These are phyloP conservation scores for Brachypterus glaber DNA, from an alignment of 2,888 invertebrate genomes.

Conservation along the genomic window DNA sequence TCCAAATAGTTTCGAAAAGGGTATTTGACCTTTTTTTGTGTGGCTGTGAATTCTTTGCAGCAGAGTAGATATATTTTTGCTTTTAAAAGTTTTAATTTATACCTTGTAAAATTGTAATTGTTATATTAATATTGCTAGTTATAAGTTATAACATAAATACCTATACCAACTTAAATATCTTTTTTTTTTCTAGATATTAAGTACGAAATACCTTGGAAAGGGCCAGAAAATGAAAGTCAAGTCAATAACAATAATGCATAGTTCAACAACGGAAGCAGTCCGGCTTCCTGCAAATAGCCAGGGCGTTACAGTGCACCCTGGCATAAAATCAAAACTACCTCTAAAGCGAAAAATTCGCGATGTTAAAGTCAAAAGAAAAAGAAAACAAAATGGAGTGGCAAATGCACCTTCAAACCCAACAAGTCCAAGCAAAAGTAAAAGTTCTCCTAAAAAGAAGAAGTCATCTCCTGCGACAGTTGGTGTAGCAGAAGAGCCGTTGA, in stretches of 20 bases:
- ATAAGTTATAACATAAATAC: too few relatives aligned
- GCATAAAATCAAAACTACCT: slow-evolving; percentile 76
- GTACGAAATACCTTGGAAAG: slow-evolving; percentile 73
- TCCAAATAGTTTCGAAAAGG: too few relatives aligned
- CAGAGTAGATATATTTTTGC: too few relatives aligned
- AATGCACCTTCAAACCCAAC: slow-evolving; percentile 36
- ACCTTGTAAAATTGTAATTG: too few relatives aligned
- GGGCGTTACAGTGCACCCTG: slow-evolving; percentile 74
- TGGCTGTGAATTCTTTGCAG: too few relatives aligned
- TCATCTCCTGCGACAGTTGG: slow-evolving; percentile 40
- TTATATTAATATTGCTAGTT: too few relatives aligned
- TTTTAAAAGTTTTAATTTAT: too few relatives aligned
- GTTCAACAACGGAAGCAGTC: slow-evolving; percentile 81
- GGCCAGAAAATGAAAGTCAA: slow-evolving; percentile 71
- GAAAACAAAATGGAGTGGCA: slow-evolving; percentile 19
- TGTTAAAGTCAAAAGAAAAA: slow-evolving; percentile 49
- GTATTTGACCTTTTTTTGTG: too few relatives aligned
- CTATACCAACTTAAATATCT: neutral
- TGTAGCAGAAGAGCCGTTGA: slow-evolving; percentile 48
- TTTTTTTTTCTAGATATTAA: slow-evolving; percentile 53
- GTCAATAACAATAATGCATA: slow-evolving; percentile 82
- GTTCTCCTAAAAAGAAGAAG: slow-evolving; percentile 40
- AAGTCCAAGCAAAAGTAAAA: slow-evolving; percentile 34
- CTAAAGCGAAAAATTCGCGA: slow-evolving; percentile 71
- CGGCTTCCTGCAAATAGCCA: slow-evolving; percentile 64